Evolutionary conservation across 2,888 invertebrate genomes (phyloP).

Genomic region (Mimachlamys varia): DNA sequence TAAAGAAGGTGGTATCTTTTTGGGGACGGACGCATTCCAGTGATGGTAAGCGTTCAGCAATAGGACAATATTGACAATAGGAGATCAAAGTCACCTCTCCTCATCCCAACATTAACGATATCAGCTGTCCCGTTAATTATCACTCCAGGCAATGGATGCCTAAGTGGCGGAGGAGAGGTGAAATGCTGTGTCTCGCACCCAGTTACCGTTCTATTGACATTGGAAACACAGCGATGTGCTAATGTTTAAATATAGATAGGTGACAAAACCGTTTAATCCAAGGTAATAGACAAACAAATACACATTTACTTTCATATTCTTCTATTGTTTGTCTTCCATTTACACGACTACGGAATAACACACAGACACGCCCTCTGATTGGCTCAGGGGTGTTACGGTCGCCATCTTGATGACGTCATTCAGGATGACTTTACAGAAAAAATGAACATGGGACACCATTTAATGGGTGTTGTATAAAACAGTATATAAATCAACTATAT

Average conservation of each 20-base stretch:
- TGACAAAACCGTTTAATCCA: neutral
- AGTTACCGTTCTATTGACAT: neutral
- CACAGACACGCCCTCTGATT: conserved; percentile 25
- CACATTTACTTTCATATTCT: neutral
- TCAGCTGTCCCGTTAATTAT: neutral
- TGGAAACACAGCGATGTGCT: neutral
- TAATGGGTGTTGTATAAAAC: neutral
- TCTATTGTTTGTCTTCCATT: conserved; percentile 15
- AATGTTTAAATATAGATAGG: neutral
- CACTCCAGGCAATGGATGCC: neutral
- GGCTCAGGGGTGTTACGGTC: neutral
- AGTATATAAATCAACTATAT: neutral
- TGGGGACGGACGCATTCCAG: too few relatives aligned
- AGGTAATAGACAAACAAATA: neutral
- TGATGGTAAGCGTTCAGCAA: too few relatives aligned
- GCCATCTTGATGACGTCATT: neutral
- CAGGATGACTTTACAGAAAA: neutral
- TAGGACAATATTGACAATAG: too few relatives aligned
- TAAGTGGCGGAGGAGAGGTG: neutral
- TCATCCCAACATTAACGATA: neutral
- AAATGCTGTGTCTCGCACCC: neutral
- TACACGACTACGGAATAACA: neutral
- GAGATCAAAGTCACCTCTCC: too few relatives aligned
- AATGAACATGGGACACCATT: neutral
- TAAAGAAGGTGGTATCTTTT: too few relatives aligned